These are phyloP conservation scores for Calameuta pallipes DNA, from an alignment of 2,888 invertebrate species.

Conservation along the genomic window DNA sequence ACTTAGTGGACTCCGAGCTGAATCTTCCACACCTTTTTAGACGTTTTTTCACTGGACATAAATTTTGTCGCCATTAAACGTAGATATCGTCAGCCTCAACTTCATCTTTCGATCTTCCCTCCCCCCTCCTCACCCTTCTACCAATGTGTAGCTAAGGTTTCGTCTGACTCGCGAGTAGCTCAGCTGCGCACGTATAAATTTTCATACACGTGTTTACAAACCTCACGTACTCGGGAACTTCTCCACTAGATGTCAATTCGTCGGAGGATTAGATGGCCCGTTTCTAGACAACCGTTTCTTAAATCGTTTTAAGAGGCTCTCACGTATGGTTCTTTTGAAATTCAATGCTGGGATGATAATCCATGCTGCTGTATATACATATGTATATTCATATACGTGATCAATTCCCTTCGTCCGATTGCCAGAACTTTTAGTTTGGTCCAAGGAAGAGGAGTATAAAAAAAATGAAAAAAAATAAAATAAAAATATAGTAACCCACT, in stretches of 20 bases:
- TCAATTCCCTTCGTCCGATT: neutral
- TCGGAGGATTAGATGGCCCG: neutral
- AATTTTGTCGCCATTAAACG: slow-evolving; percentile 5
- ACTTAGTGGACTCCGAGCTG: slow-evolving; percentile 1
- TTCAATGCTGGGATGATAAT: neutral
- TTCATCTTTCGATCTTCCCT: slow-evolving; percentile 7
- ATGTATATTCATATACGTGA: neutral
- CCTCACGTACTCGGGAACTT: neutral
- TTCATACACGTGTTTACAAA: neutral
- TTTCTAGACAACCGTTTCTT: neutral
- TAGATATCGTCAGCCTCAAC: slow-evolving; percentile 16
- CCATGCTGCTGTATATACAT: neutral
- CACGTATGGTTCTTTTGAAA: neutral
- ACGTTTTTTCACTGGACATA: slow-evolving; percentile 2
- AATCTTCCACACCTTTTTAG: neutral
- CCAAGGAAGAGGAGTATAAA: too few species aligned
- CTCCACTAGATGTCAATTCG: neutral
- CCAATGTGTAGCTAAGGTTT: neutral
- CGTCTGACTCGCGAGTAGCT: neutral
- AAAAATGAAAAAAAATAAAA: neutral
- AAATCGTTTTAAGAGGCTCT: neutral
- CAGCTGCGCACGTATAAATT: neutral
- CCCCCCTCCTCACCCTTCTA: neutral
- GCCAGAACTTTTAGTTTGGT: neutral
- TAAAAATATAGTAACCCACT: neutral